A percentile compares a stretch with the other conserved stretches of the same genome.
phyloP scores from a whole-genome alignment of 2,113 vertebrate genomes.

The Phyllostomus hastatus region DNA sequence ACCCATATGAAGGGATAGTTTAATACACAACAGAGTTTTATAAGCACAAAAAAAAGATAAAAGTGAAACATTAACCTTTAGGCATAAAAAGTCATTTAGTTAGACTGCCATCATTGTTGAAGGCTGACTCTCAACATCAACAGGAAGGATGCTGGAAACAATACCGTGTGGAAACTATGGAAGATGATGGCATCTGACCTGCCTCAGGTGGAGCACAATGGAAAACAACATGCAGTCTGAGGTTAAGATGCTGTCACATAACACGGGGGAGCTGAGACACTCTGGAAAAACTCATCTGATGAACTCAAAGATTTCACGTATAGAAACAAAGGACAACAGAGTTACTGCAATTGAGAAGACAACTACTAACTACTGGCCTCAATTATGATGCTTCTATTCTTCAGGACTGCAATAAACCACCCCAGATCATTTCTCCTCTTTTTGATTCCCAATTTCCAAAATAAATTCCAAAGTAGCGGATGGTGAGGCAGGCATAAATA shows the following conservation, averaged over 20 bases:
- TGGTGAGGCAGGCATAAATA: background rate
- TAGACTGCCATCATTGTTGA: background rate
- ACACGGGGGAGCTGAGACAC: constrained; percentile 6
- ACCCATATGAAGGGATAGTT: background rate
- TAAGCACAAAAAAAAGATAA: background rate
- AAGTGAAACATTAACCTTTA: constrained; percentile 5
- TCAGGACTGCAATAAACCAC: background rate
- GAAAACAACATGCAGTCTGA: background rate
- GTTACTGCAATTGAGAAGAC: background rate
- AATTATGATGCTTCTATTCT: background rate
- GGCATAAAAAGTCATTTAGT: background rate
- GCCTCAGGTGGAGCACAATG: background rate
- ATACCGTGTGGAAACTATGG: background rate
- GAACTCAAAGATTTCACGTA: constrained; percentile 24
- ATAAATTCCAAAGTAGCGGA: background rate
- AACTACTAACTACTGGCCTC: background rate
- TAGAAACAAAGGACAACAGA: background rate
- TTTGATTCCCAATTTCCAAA: background rate
- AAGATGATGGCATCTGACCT: background rate
- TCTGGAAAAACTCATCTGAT: constrained; percentile 37
- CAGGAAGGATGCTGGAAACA: background rate
- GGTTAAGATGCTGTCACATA: constrained; percentile 24
- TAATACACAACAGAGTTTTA: background rate
- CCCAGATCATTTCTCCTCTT: background rate
- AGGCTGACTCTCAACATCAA: background rate